Evolutionary conservation across 1,140 invertebrate species (phyloP).

Genomic region (Solenopsis invicta): DNA sequence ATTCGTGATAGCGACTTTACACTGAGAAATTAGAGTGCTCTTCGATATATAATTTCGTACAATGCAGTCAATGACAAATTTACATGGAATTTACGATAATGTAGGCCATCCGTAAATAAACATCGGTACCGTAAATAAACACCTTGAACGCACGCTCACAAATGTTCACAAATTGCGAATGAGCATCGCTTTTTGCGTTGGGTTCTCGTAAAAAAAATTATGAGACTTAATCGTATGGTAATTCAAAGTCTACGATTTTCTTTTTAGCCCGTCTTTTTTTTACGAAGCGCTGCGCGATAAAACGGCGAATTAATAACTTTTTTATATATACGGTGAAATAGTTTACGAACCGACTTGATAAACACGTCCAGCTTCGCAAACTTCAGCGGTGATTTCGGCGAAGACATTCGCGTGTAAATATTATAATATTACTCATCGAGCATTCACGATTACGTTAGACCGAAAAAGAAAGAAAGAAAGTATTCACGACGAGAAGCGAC

Average conservation of each 20-base stretch:
- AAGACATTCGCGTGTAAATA: slow-evolving; percentile 7
- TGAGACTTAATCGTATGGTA: slow-evolving; percentile 32
- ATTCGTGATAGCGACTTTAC: not conserved
- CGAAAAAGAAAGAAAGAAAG: not conserved
- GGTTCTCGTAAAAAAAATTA: slow-evolving; percentile 2
- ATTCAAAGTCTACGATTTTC: not conserved
- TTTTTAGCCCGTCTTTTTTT: not conserved
- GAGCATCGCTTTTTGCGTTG: not conserved
- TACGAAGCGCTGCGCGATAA: not conserved
- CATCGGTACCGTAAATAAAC: no score
- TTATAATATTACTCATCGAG: not conserved
- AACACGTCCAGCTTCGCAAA: not conserved
- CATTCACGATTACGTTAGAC: not conserved
- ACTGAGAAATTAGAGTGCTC: not conserved
- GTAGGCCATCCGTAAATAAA: not conserved
- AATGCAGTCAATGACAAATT: not conserved
- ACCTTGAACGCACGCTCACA: not conserved
- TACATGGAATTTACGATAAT: not conserved
- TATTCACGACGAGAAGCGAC: not conserved
- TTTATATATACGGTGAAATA: not conserved
- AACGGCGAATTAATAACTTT: slow-evolving; percentile 6
- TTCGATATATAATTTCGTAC: not conserved
- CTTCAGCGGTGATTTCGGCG: not conserved
- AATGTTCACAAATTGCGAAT: not conserved
- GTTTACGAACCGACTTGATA: slow-evolving; percentile 16